A percentile compares a stretch with the other conserved stretches of the same genome.
Evolutionary conservation across 2,888 invertebrate genomes (phyloP).

Genomic region (Ariolimax columbianus): DNA sequence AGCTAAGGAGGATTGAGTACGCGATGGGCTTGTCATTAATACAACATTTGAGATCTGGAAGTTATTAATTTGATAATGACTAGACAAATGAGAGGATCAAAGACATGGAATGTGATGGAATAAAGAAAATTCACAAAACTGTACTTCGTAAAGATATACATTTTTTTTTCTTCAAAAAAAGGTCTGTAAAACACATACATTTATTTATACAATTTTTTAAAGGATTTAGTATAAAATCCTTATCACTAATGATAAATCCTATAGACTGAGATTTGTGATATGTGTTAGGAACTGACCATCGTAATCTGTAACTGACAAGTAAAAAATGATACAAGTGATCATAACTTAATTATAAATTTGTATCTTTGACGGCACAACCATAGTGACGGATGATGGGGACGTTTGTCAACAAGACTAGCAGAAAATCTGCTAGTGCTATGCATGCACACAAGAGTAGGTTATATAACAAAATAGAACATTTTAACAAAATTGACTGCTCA

Average conservation of each 20-base stretch:
- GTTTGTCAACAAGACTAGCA: background rate
- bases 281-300: background rate
- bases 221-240: background rate
- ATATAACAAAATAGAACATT: background rate
- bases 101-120: background rate
- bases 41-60: background rate
- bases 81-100: background rate
- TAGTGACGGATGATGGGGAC: background rate
- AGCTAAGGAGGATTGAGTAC: too few relatives aligned
- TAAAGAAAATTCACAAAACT: background rate
- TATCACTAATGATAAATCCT: background rate
- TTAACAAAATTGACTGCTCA: constrained; percentile 3
- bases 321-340: background rate
- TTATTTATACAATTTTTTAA: background rate
- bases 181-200: background rate
- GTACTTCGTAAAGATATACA: background rate
- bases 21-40: too few relatives aligned
- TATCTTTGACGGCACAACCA: constrained; percentile 6
- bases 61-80: background rate
- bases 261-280: background rate
- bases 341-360: background rate
- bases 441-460: background rate
- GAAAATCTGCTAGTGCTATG: background rate
- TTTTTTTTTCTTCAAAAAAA: background rate
- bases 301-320: background rate